Conservation (phyloP, 2,888 invertebrate species). For the Standfussiana lucernea region DNA sequence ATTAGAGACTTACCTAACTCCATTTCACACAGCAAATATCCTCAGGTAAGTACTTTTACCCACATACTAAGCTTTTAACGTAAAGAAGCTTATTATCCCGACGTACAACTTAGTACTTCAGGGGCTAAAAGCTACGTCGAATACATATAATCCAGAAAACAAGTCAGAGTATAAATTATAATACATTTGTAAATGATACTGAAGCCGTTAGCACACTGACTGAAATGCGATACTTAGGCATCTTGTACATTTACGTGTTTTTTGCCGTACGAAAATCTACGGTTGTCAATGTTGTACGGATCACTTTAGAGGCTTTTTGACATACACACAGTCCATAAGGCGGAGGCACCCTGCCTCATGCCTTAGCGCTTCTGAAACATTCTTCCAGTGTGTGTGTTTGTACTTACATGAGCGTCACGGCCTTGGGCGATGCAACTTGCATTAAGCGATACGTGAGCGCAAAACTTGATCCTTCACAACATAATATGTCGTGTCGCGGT, state of each 20-base stretch:
- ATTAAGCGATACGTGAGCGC: not conserved
- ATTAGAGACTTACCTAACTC: conserved; percentile 44
- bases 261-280: not conserved
- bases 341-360: not conserved
- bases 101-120: conserved; percentile 40
- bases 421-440: not conserved
- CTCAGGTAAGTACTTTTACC: conserved; percentile 35
- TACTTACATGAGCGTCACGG: not conserved
- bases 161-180: conserved; percentile 27
- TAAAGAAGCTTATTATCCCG: conserved; percentile 46
- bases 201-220: not conserved
- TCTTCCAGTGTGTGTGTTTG: not conserved
- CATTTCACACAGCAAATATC: conserved; percentile 28
- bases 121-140: conserved; percentile 40
- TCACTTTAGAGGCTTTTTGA: not conserved
- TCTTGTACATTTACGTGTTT: not conserved
- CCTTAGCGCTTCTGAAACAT: not conserved
- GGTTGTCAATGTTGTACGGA: not conserved
- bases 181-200: conserved; percentile 30
- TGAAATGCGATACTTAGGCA: not conserved
- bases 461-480: not conserved
- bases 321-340: not conserved
- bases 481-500: not conserved
- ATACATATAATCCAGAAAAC: conserved; percentile 39
- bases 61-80: conserved; percentile 40